Evolutionary conservation across 2,888 invertebrate genomes (phyloP).

Genomic region (Linyphia triangularis): DNA sequence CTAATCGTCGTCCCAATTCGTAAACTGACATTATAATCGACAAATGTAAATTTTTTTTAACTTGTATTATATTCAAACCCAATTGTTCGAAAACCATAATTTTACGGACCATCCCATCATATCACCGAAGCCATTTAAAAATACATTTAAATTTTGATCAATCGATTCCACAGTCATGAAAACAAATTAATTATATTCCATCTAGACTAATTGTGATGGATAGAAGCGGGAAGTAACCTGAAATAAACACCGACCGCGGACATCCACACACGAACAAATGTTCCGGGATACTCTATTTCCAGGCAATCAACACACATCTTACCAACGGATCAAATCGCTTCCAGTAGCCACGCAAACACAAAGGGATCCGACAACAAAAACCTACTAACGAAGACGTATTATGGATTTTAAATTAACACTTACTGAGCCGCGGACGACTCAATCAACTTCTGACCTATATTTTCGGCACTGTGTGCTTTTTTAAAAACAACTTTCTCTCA

Average conservation of each 20-base stretch:
- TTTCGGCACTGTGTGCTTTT: constrained; percentile 1
- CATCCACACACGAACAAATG: background rate
- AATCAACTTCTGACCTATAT: constrained; percentile 67
- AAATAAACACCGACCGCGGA: background rate
- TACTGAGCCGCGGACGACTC: constrained; percentile 58
- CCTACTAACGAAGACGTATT: constrained; percentile 16
- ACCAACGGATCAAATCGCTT: background rate
- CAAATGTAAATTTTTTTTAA: too few species aligned
- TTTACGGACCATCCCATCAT: too few species aligned
- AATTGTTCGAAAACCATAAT: too few species aligned
- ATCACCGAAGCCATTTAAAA: too few species aligned
- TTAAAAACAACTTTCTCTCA: constrained; percentile 11
- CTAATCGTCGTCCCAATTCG: too few species aligned
- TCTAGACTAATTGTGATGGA: background rate
- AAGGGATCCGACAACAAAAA: background rate
- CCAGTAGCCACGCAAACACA: background rate
- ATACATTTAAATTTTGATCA: too few species aligned
- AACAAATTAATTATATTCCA: background rate
- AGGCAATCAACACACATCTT: constrained; percentile 1
- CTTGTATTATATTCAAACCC: too few species aligned
- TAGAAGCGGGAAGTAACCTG: background rate
- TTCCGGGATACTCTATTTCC: constrained; percentile 15
- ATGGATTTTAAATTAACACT: constrained; percentile 27
- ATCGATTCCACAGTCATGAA: too few species aligned
- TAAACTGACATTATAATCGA: too few species aligned